These are phyloP conservation scores for Pituophis catenifer DNA, from an alignment of 2,113 vertebrate genomes.

Conservation along the genomic window DNA sequence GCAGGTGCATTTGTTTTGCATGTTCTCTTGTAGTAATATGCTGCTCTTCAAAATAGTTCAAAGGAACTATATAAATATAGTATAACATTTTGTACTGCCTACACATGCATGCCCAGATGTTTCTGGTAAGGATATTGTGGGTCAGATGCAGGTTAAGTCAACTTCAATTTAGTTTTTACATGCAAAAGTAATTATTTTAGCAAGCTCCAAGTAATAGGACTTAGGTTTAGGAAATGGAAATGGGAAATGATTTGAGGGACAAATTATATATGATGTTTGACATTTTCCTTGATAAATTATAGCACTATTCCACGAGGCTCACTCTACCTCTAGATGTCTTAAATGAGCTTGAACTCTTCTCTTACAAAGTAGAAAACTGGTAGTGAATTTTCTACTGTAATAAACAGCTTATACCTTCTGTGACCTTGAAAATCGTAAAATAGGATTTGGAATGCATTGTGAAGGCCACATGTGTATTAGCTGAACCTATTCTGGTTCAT, in stretches of 20 bases:
- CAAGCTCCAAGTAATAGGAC: background rate
- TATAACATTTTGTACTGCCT: background rate
- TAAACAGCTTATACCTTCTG: background rate
- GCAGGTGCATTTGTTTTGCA: background rate
- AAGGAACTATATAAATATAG: background rate
- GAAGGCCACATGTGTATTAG: background rate
- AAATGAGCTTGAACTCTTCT: background rate
- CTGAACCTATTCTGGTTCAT: background rate
- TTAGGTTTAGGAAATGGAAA: background rate
- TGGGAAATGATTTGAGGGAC: background rate
- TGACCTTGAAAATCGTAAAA: background rate
- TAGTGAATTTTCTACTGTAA: background rate
- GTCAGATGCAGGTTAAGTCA: conserved; percentile 8
- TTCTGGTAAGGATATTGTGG: background rate
- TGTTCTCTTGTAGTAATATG: background rate
- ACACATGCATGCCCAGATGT: background rate
- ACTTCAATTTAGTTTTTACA: background rate
- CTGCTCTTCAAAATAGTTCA: background rate
- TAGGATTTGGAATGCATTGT: background rate
- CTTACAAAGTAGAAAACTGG: background rate
- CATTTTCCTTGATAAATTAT: background rate
- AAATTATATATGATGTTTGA: background rate
- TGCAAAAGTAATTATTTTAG: background rate
- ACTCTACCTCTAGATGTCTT: background rate
- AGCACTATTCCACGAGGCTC: background rate